Conservation (phyloP, 2,888 invertebrate genomes). For the Acanthacorydalis orientalis region DNA sequence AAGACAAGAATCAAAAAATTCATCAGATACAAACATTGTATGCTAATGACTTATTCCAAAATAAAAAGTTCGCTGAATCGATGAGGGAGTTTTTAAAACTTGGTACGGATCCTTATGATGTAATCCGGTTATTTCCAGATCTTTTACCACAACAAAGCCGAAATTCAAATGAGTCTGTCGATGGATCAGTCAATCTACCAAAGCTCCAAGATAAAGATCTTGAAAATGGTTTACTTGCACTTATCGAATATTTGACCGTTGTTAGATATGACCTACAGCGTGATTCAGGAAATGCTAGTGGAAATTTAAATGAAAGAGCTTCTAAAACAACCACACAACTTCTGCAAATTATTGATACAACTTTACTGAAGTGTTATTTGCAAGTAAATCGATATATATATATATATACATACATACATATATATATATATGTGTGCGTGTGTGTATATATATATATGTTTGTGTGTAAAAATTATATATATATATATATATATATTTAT, state of each 20-base stretch:
- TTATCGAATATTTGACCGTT: constrained; percentile 80
- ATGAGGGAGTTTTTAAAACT: constrained; percentile 83
- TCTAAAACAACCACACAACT: constrained; percentile 43
- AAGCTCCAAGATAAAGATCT: constrained; percentile 67
- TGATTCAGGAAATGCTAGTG: constrained; percentile 19
- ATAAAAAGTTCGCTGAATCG: constrained; percentile 74
- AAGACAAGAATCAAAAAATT: constrained; percentile 64
- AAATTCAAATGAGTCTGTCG: constrained; percentile 22
- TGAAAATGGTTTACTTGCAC: constrained; percentile 72
- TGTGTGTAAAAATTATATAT: too few species aligned
- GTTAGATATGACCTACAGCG: constrained; percentile 40
- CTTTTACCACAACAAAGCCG: constrained; percentile 37
- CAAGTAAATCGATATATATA: constrained; percentile 33
- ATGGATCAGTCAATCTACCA: constrained; percentile 26
- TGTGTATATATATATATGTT: too few species aligned
- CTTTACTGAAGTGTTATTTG: constrained; percentile 89
- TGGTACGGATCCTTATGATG: constrained; percentile 86
- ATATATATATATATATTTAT: too few species aligned
- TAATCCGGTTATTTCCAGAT: constrained; percentile 87
- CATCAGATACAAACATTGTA: constrained; percentile 79
- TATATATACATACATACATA: constrained; percentile 5
- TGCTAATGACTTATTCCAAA: constrained; percentile 82
- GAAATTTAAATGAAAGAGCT: constrained; percentile 25
- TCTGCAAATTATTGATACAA: constrained; percentile 91
- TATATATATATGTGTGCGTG: neutral